phyloP scores from a whole-genome alignment of 2,113 vertebrate species.

The Mionectes macconnelli region DNA sequence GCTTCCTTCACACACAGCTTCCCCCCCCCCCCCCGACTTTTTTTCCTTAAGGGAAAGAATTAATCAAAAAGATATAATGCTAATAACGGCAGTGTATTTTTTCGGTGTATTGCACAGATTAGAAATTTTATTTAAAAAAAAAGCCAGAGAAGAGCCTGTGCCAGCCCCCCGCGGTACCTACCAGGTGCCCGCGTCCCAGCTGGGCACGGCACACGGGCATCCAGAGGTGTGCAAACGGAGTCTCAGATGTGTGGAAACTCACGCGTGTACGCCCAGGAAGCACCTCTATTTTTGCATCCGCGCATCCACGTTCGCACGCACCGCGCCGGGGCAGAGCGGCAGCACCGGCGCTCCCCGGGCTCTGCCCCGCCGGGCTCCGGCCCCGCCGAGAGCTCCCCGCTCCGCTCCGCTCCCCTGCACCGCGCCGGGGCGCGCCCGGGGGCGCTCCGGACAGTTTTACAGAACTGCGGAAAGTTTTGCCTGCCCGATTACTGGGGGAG shows the following conservation, averaged over 20 bases:
- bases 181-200: background rate
- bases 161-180: background rate
- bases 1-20: background rate
- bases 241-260: fast-evolving
- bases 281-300: fast-evolving
- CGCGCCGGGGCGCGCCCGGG: background rate
- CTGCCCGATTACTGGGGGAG: background rate
- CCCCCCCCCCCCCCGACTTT: fast-evolving
- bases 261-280: fast-evolving
- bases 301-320: fast-evolving
- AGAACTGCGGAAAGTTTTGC: background rate
- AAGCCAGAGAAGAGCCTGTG: fast-evolving
- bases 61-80: background rate
- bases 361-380: background rate
- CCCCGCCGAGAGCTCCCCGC: background rate
- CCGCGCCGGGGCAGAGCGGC: fast-evolving
- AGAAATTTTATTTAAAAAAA: fast-evolving
- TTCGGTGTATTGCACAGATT: background rate
- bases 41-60: background rate
- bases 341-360: background rate
- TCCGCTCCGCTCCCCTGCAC: background rate
- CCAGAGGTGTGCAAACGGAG: fast-evolving
- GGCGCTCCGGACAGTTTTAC: fast-evolving
- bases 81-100: fast-evolving
- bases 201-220: fast-evolving